Conservation (phyloP, 1,140 invertebrate genomes). For the Battus philenor region DNA sequence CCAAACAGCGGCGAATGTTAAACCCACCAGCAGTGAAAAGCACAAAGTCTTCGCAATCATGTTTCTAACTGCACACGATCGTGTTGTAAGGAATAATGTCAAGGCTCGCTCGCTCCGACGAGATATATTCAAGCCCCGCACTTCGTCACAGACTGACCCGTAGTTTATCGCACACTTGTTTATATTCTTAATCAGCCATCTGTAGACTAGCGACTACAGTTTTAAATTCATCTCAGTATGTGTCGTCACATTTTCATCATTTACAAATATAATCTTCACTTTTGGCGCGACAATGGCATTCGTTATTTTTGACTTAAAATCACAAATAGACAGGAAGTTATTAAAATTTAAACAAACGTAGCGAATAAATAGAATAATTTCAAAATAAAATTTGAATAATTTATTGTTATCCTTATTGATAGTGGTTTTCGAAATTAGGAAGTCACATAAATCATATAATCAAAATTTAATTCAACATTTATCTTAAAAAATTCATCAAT, state of each 20-base stretch:
- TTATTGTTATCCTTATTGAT: conserved; percentile 7
- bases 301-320: background rate
- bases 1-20: conserved; percentile 1
- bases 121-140: conserved; percentile 16
- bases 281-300: no score
- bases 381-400: conserved; percentile 9
- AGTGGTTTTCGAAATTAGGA: conserved; percentile 6
- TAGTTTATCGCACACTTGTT: conserved; percentile 35
- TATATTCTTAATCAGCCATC: conserved; percentile 40
- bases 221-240: background rate
- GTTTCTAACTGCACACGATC: conserved; percentile 17
- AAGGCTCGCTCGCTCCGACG: conserved; percentile 1
- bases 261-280: no score
- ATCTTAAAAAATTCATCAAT: no score
- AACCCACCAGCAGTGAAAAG: background rate
- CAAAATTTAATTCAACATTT: no score
- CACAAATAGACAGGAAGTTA: conserved; percentile 6
- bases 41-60: conserved; percentile 27
- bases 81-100: background rate
- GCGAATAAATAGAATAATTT: conserved; percentile 2
- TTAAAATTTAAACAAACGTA: conserved; percentile 5
- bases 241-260: no score
- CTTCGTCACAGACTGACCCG: conserved; percentile 29
- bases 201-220: conserved; percentile 29
- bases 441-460: no score